Evolutionary conservation across 2,797 vertebrate genomes (phyloP).

Genomic region (Pangasius djambal): DNA sequence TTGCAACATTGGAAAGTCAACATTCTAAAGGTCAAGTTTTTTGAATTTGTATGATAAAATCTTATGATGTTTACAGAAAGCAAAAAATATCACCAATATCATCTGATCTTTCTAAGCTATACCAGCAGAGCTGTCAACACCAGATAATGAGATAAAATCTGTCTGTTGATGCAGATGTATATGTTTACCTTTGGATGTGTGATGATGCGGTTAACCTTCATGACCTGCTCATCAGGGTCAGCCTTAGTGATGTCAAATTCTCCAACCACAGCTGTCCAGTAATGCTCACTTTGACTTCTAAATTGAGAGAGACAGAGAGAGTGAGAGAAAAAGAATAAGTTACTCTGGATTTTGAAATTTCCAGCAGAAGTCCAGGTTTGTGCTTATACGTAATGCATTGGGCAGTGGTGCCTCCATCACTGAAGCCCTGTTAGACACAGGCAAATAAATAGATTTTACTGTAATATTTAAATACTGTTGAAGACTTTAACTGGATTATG

Average conservation of each 20-base stretch:
- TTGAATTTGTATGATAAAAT: neutral
- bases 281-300: conserved; percentile 85
- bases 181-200: conserved; percentile 87
- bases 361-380: neutral
- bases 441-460: neutral
- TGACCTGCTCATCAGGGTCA: conserved; percentile 76
- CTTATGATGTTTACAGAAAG: neutral
- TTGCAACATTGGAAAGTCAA: neutral
- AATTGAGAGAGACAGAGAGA: neutral
- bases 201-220: conserved; percentile 88
- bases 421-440: neutral
- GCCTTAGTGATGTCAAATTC: conserved; percentile 83
- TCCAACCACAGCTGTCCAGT: conserved; percentile 88
- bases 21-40: neutral
- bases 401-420: neutral
- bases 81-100: neutral
- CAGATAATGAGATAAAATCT: neutral
- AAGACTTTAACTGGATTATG: neutral
- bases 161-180: neutral
- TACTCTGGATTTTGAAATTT: neutral
- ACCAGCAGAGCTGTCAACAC: neutral
- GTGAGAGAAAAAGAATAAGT: neutral
- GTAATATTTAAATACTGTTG: neutral
- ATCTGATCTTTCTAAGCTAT: neutral
- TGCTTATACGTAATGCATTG: neutral